Base-by-base conservation (phyloP, 2,888 invertebrate genomes). In the Yponomeuta sedellus region DNA sequence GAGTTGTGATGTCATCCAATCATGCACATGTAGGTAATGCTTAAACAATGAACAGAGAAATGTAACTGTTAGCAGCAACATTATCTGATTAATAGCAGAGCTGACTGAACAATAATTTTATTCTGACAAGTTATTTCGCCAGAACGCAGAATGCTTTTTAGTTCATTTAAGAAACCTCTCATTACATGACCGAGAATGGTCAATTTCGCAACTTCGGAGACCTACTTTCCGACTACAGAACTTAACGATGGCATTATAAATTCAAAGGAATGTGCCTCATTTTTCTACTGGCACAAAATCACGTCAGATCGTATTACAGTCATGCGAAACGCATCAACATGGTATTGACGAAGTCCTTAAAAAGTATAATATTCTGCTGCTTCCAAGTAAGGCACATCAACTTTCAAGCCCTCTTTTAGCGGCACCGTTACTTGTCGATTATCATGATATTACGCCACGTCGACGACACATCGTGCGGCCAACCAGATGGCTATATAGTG, bases 401-500 rank as follows among this genome's bases (percentile, higher is more conserved):
- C 64, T 64, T 64, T 64, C 64, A 56, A 64, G 64, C 12, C 28
- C 19, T 63, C 40, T 63, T 39, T 63, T 40, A 44, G 44, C 39
- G 22, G 19, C 44, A 44, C 44, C 63, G 63, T 64, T 64, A 56
- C 64, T 56, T 56, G 64, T 25, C 56, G 64, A 64, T 64, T 64
- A 64, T 64, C 64, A 56, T 40, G 63, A 63, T 40, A 63, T 63
- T 63, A 63, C 63, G 63, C 63, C 63, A 63, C 63, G 34, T 28
- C 61, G 61, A 25, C 12, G 59, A 28, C n/a, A 34, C 62, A 39
- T 34, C 62, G 62, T 80, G 81, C 81, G 44, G 77, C 77, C 77
- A 77, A 82, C 88, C 88, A 89, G 87, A 89, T 89, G 89, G 88
- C 82, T 83, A 82, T 82, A 82, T 79, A 71, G 76, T 71, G 19